Evolutionary conservation across 2,888 invertebrate species (phyloP), one percentile per base, ranked within the genome.

Genomic region (Pandemis heparana): DNA sequence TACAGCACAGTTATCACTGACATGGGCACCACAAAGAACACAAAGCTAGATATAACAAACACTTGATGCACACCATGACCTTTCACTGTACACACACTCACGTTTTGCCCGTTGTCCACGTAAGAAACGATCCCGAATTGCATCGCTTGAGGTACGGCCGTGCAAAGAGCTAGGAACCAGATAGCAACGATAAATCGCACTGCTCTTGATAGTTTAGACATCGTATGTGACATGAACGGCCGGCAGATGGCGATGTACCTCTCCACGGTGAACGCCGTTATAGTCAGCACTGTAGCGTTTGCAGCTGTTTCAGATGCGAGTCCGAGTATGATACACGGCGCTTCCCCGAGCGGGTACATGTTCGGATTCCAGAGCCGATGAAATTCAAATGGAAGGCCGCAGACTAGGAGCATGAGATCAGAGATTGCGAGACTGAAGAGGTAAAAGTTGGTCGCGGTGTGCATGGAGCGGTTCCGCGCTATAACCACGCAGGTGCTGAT

Each of bases 1-100:
- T 98, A 98, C 76, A 98, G 92, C 77, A 97, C 97, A 46, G 96
- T 96, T 85, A 98, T 98, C 75, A 98, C 95, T 46, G 97, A 97
- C 97, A 98, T 98, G 1, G 98, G 98, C 60, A 97, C 96, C 53
- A 97, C 96, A 87, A 98, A 98, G 90, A 98, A 98, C 82, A 98
- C 91, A 84, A 97, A 96, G 80, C 96, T 96, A 14, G 98, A 97
- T 81, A 97, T 95, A 83, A 97, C 96, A 84, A 98, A 97, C 77
- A 96, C 96, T 90, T 97, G 96, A 74, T 96, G 95, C 59, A 96
- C 92, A 10, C 95, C 93, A 10, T 90, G 91, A 75, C 95, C 95
- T 81, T 95, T 95, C 75, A 96, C 94, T 46, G 95, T 95, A 84
- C 97, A 97, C 32, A 87, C 86, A 79, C 87, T 92, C 46, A 92